Evolutionary conservation across 2,888 invertebrate genomes (phyloP).

Genomic region (Chloroclystis v-ata): DNA sequence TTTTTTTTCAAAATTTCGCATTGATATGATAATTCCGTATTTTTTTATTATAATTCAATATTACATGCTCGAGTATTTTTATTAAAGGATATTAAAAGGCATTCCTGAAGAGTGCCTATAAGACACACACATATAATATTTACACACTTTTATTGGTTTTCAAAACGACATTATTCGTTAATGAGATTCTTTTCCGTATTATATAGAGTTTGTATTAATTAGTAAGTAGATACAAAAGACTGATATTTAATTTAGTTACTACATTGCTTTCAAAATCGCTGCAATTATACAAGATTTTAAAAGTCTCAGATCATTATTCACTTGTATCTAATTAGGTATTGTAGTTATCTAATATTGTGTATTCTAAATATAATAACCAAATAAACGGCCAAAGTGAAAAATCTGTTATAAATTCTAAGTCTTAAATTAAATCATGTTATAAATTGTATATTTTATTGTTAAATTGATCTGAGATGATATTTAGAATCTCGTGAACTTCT

Average conservation of each 20-base stretch:
- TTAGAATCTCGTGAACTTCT: conserved; percentile 18
- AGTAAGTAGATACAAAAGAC: conserved; percentile 20
- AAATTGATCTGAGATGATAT: conserved; percentile 20
- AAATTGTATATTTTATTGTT: conserved; percentile 1
- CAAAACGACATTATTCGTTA: too few relatives aligned
- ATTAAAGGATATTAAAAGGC: too few relatives aligned
- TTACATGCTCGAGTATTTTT: too few relatives aligned
- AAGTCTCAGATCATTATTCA: conserved; percentile 13
- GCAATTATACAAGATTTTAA: conserved; percentile 16
- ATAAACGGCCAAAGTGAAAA: conserved; percentile 20
- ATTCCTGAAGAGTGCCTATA: too few relatives aligned
- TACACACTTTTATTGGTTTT: too few relatives aligned
- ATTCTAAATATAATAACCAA: conserved; percentile 10
- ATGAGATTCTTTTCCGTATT: neutral
- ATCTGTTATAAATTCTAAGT: conserved; percentile 8
- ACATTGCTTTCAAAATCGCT: conserved; percentile 31
- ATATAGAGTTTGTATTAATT: conserved; percentile 7
- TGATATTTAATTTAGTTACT: conserved; percentile 16
- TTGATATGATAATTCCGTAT: too few relatives aligned
- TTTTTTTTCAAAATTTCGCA: neutral
- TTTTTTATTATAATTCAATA: too few relatives aligned
- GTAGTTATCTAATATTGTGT: too few relatives aligned
- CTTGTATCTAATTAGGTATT: conserved; percentile 2
- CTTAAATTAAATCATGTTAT: conserved; percentile 1
- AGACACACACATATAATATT: too few relatives aligned